These are phyloP conservation scores for Vulpes ferrilata DNA, from an alignment of 2,113 vertebrate genomes.

Conservation along the genomic window DNA sequence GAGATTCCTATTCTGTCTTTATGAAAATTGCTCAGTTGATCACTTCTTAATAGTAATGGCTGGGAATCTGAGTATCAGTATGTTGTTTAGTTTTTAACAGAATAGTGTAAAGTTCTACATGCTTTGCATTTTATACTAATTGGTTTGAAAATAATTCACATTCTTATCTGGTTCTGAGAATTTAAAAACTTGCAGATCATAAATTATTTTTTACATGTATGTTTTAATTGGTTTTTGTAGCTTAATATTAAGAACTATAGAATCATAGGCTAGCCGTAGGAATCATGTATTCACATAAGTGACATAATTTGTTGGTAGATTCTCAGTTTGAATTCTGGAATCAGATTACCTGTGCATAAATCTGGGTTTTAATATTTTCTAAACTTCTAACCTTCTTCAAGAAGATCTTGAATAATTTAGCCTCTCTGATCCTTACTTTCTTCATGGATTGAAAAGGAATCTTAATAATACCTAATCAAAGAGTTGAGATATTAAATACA, in stretches of 20 bases:
- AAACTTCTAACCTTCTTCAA: no score
- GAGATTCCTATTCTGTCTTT: not conserved
- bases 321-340: not conserved
- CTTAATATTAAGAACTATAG: not conserved
- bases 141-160: slow-evolving; percentile 20
- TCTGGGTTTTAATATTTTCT: not conserved
- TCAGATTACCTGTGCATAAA: not conserved
- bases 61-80: not conserved
- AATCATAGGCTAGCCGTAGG: not conserved
- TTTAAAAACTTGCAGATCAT: not conserved
- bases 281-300: not conserved
- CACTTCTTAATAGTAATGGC: not conserved
- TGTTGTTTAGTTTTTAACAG: slow-evolving; percentile 38
- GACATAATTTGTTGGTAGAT: not conserved
- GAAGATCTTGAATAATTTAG: not conserved
- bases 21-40: not conserved
- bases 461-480: not conserved
- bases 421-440: not conserved
- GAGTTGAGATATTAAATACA: not conserved
- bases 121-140: slow-evolving; percentile 39
- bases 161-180: not conserved
- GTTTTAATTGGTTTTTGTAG: not conserved
- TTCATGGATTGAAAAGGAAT: not conserved
- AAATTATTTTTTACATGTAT: not conserved
- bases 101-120: not conserved